Base-by-base conservation (phyloP, 2,888 invertebrate species). In the Caenorhabditis sulstoni region DNA sequence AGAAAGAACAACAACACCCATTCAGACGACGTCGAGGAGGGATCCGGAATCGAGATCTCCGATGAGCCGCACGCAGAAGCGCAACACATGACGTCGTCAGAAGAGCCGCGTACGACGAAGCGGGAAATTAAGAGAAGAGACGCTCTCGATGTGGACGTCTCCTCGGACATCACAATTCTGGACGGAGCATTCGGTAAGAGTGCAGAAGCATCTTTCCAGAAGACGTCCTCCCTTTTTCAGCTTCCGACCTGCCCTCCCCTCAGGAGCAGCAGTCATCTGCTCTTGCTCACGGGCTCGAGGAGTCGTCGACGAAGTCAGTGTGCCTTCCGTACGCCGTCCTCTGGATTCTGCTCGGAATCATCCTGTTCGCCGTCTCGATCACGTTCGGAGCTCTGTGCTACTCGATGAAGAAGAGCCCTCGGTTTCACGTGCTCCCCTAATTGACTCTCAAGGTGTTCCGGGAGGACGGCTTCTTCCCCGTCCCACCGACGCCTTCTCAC, bases 81-180 rank as follows among this genome's bases (percentile, higher is more conserved):
- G 14, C 66, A 75, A 41, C 66, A 55, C 35, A 22, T 67, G 53
- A 68, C 81, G 14, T 76, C 79, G 2, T 62, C 70, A 1, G 79
- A 79, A 35, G 74, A 73, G 14, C 53, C 68, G 20, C 59, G 41
- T 39, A 74, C 76, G 20, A 78, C 74, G 39, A 79, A 78, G 29
- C 39, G 81, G 49, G 86, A 82, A 55, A 76, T 82, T n/a, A 79
- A 74, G 41, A 61, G 83, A 71, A 75, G 81, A 71, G 84, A 85
- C 39, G 81, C 84, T 14, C 61, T 89, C 50, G 88, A 89, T 65
- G 83, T 89, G 45, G 89, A 89, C 64, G 85, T 89, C 35, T 75
- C 84, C n/a, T 87, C 89, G 18, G 89, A 89, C 52, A 62, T 89
- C 62, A 89, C 87, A 9, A 87, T 89, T 61, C 57, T 89, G 20